Evolutionary conservation across 2,797 vertebrate genomes (phyloP).

Genomic region (Carapus acus): DNA sequence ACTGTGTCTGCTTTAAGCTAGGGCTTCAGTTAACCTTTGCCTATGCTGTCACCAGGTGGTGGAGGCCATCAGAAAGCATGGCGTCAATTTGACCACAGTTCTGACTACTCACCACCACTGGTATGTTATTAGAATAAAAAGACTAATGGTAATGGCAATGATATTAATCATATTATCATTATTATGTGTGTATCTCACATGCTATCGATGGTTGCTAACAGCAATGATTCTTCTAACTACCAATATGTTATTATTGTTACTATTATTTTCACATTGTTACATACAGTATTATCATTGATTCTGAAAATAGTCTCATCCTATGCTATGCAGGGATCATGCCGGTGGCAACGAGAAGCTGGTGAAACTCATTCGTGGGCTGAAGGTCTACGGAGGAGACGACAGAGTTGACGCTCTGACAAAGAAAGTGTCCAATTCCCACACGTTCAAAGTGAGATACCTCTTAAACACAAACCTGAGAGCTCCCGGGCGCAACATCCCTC

Average conservation of each 20-base stretch:
- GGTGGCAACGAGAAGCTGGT: conserved; percentile 93
- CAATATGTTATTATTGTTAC: too few relatives aligned
- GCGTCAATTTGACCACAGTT: conserved; percentile 85
- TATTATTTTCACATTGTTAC: too few relatives aligned
- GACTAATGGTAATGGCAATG: neutral
- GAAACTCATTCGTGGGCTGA: conserved; percentile 81
- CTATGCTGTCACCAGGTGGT: conserved; percentile 75
- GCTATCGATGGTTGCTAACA: too few relatives aligned
- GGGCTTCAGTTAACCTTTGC: neutral
- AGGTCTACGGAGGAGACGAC: conserved; percentile 88
- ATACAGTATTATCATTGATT: too few relatives aligned
- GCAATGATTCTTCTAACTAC: too few relatives aligned
- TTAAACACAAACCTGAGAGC: too few relatives aligned
- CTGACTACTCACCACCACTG: conserved; percentile 98
- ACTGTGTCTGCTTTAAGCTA: neutral
- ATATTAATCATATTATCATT: too few relatives aligned
- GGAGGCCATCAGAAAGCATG: conserved; percentile 83
- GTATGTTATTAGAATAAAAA: too few relatives aligned
- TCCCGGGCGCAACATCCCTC: too few relatives aligned
- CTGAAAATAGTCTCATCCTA: too few relatives aligned
- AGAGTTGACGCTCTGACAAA: conserved; percentile 86
- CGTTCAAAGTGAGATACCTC: conserved; percentile 76
- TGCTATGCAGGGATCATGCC: conserved; percentile 88
- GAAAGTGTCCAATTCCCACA: conserved; percentile 84
- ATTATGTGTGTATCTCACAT: too few relatives aligned